A percentile compares a stretch with the other conserved stretches of the same genome.
Evolutionary conservation across 2,888 invertebrate species (phyloP).

Genomic region (Chymomyza amoena): DNA sequence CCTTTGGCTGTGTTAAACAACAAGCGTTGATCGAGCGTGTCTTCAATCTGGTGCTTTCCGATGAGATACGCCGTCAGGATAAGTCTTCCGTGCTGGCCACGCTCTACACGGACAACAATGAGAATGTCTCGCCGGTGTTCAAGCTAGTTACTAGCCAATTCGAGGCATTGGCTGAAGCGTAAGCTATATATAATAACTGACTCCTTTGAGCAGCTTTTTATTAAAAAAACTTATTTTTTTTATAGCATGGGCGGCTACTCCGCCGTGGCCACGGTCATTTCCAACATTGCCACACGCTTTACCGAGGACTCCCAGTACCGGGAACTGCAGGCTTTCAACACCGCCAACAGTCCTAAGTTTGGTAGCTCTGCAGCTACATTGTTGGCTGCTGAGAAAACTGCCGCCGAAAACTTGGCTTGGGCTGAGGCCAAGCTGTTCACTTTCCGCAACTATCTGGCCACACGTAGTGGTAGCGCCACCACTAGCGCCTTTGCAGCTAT

Average conservation of each 20-base stretch:
- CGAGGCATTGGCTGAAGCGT: constrained; percentile 64
- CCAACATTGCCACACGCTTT: constrained; percentile 73
- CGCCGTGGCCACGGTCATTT: constrained; percentile 71
- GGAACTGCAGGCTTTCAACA: constrained; percentile 61
- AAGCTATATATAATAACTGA: constrained; percentile 41
- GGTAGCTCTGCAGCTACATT: constrained; percentile 63
- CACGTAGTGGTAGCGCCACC: constrained; percentile 48
- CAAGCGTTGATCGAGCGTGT: constrained; percentile 80
- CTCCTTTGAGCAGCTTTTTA: neutral
- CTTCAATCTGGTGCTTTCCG: constrained; percentile 79
- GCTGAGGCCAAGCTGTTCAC: constrained; percentile 50
- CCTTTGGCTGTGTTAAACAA: constrained; percentile 84
- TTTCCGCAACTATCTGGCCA: constrained; percentile 60
- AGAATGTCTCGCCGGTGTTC: constrained; percentile 81
- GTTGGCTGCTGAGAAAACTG: constrained; percentile 60
- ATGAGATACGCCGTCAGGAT: constrained; percentile 76
- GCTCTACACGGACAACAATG: constrained; percentile 80
- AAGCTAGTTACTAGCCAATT: constrained; percentile 77
- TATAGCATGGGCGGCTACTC: constrained; percentile 72
- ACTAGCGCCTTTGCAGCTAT: constrained; percentile 50
- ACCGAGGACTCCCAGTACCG: constrained; percentile 66
- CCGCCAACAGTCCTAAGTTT: constrained; percentile 57
- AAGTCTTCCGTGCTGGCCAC: constrained; percentile 76
- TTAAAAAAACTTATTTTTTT: neutral
- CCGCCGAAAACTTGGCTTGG: constrained; percentile 75